Base-by-base conservation (phyloP, 2,797 vertebrate genomes). In the Bradypus variegatus region DNA sequence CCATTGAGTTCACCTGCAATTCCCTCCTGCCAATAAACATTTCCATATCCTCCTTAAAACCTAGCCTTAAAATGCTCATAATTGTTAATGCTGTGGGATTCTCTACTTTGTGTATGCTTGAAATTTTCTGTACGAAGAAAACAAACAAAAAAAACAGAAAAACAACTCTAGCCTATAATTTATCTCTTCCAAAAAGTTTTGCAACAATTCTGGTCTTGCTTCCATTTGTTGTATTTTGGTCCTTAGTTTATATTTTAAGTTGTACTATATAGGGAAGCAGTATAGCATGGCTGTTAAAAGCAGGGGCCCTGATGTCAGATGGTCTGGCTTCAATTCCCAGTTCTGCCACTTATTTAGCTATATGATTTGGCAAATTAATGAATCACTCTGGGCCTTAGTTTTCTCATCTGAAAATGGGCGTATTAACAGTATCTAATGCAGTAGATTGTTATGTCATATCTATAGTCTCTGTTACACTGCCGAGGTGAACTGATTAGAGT, bases 151-250 rank as follows among this genome's bases (percentile, higher is more conserved):
- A 82, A 75, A 94, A 70, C 8, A n/a, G 53, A 50, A 50, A 11
- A 50, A 50, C 10, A 25, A 73, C 27, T 15, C 12, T 38, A 87
- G 70, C 70, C 79, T 90, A 33, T 85, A 82, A 81, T 75, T 88
- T 91, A 33, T 81, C 70, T 93, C 84, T 92, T 95, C 86, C 58
- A 91, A 86, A 83, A 94, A 92, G 36, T 91, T 90, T 82, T 75
- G 85, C 58, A 80, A 88, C 79, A 90, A 81, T n/a, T 90, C 38
- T 53, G 41, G 86, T 86, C 36, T 84, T 55, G 48, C 65, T 86
- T n/a, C 58, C 60, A 84, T 76, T 36, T 79, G 75, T 90, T 70
- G n/a, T 81, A 83, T 83, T 93, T 82, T 55, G 76, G 38, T 14
- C 79, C 65, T 82, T 86, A 15, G 55, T 94, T 94, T 89, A 25